Conservation (phyloP, 2,113 vertebrate species). For the Promerops cafer region DNA sequence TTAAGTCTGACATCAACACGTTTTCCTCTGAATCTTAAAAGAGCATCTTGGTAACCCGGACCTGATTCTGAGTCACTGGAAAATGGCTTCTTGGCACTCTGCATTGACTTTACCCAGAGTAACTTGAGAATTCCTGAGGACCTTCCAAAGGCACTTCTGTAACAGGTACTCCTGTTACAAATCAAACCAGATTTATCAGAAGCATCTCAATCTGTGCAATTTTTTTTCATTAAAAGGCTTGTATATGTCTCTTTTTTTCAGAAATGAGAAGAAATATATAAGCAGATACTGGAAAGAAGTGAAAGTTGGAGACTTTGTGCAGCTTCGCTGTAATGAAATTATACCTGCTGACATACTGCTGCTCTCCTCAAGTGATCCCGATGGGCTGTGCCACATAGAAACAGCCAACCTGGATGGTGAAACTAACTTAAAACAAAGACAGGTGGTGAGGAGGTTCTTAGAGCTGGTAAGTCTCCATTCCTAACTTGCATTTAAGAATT, state of each 20-base stretch:
- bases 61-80: not conserved
- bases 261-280: slow-evolving; percentile 81
- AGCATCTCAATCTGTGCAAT: not conserved
- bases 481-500: not conserved
- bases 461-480: slow-evolving; percentile 82
- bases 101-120: not conserved
- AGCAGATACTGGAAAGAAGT: slow-evolving; percentile 94
- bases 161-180: not conserved
- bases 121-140: not conserved
- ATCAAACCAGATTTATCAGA: not conserved
- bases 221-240: not conserved
- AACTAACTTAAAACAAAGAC: slow-evolving; percentile 94
- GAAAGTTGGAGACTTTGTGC: slow-evolving; percentile 90
- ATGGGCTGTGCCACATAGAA: slow-evolving; percentile 94
- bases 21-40: not conserved
- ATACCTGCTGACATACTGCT: slow-evolving; percentile 92
- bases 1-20: not conserved
- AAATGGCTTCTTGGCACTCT: not conserved
- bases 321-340: slow-evolving; percentile 92
- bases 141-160: not conserved
- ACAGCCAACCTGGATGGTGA: slow-evolving; percentile 97
- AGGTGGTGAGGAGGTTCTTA: slow-evolving; percentile 88
- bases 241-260: slow-evolving; percentile 20
- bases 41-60: not conserved
- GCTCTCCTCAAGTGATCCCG: slow-evolving; percentile 91